These are phyloP conservation scores for Watsonalla cultraria DNA, from an alignment of 2,888 invertebrate species.

Conservation along the genomic window DNA sequence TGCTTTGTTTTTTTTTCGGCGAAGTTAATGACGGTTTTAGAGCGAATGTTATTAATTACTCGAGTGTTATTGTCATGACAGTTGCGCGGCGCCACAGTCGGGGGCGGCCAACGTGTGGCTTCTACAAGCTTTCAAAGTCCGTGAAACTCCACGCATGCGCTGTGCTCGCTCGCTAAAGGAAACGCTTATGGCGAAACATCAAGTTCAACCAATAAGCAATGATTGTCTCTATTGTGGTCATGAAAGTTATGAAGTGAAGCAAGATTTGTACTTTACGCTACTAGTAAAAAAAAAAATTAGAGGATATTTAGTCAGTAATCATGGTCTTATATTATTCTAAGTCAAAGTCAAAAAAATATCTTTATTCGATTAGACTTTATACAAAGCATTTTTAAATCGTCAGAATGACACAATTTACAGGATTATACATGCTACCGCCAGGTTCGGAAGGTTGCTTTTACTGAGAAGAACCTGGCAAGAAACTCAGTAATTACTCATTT, in stretches of 20 bases:
- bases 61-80: background rate
- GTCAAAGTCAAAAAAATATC: no score
- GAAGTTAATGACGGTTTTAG: background rate
- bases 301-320: no score
- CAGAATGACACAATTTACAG: no score
- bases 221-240: background rate
- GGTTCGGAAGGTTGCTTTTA: no score
- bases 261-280: constrained; percentile 7
- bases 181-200: constrained; percentile 20
- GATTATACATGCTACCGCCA: no score
- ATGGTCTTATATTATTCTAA: no score
- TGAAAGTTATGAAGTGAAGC: constrained; percentile 2
- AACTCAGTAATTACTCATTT: no score
- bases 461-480: no score
- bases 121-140: constrained; percentile 29
- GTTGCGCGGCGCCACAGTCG: constrained; percentile 39
- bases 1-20: constrained; percentile 8
- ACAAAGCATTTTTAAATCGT: no score
- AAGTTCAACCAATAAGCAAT: background rate
- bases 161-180: constrained; percentile 12
- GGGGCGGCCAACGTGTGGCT: constrained; percentile 36
- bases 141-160: constrained; percentile 44
- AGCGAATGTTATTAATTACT: background rate
- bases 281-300: no score
- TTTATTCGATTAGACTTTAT: no score